Evolutionary conservation across 1,140 invertebrate species (phyloP).

Genomic region (Melipona quadrifasciata): DNA sequence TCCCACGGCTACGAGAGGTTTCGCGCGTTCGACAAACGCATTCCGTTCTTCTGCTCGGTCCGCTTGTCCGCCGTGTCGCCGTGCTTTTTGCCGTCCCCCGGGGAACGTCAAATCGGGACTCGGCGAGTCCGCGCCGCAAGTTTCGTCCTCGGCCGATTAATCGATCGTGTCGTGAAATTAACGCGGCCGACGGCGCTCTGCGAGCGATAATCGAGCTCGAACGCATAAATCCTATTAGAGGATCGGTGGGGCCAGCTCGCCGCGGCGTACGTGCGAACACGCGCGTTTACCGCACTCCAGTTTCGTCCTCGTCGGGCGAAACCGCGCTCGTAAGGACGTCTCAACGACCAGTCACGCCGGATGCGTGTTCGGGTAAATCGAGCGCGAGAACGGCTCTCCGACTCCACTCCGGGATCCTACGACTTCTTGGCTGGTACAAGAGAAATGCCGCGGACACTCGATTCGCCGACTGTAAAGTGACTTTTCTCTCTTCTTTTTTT

Average conservation of each 20-base stretch:
- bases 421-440: conserved; percentile 50
- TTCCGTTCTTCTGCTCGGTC: conserved; percentile 34
- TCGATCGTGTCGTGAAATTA: conserved; percentile 72
- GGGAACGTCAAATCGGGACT: conserved; percentile 10
- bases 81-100: background rate
- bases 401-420: conserved; percentile 47
- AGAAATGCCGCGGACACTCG: conserved; percentile 58
- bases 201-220: conserved; percentile 80
- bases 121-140: background rate
- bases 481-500: conserved; percentile 27
- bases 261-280: conserved; percentile 44
- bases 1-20: conserved; percentile 5
- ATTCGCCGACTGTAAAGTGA: conserved; percentile 71
- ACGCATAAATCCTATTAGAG: conserved; percentile 82
- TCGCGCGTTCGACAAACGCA: conserved; percentile 22
- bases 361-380: conserved; percentile 68
- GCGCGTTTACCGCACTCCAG: conserved; percentile 27
- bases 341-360: conserved; percentile 54
- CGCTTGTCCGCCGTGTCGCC: conserved; percentile 17
- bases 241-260: conserved; percentile 75
- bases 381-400: conserved; percentile 60
- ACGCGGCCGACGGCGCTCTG: conserved; percentile 70
- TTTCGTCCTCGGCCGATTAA: conserved; percentile 39
- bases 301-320: background rate
- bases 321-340: conserved; percentile 18